Conservation (phyloP, 2,888 invertebrate genomes). For the Tipula lateralis region DNA sequence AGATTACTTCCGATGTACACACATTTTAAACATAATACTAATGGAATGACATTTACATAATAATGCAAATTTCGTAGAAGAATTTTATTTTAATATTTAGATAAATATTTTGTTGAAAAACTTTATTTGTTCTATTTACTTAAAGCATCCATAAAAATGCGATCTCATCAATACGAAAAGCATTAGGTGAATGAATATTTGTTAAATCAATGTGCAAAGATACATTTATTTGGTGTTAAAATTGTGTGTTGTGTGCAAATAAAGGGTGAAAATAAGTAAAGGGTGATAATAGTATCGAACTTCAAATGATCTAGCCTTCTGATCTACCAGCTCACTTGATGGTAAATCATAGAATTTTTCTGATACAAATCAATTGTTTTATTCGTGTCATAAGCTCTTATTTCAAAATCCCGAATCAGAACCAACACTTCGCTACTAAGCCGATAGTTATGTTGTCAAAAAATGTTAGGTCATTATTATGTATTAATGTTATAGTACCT, state of each 20-base stretch:
- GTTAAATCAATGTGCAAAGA: too few relatives aligned
- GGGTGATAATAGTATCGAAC: too few relatives aligned
- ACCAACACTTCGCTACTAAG: too few relatives aligned
- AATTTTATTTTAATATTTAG: neutral
- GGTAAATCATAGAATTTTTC: too few relatives aligned
- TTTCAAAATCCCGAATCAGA: too few relatives aligned
- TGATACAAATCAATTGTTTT: too few relatives aligned
- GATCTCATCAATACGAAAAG: neutral
- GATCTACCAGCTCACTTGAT: too few relatives aligned
- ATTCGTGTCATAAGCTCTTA: too few relatives aligned
- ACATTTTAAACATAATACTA: neutral
- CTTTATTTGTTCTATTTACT: neutral
- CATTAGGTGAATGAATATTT: neutral
- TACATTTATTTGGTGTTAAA: neutral
- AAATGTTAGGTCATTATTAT: too few relatives aligned
- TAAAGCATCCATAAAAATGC: neutral
- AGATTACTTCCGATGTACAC: neutral
- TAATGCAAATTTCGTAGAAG: neutral
- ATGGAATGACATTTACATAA: neutral
- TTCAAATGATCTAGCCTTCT: too few relatives aligned
- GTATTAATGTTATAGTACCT: too few relatives aligned
- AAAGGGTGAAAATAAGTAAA: neutral
- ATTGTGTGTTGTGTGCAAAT: neutral
- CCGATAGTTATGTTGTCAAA: too few relatives aligned
- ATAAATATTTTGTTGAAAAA: neutral